phyloP scores from a whole-genome alignment of 2,888 invertebrate genomes.

The Anoplius nigerrimus region DNA sequence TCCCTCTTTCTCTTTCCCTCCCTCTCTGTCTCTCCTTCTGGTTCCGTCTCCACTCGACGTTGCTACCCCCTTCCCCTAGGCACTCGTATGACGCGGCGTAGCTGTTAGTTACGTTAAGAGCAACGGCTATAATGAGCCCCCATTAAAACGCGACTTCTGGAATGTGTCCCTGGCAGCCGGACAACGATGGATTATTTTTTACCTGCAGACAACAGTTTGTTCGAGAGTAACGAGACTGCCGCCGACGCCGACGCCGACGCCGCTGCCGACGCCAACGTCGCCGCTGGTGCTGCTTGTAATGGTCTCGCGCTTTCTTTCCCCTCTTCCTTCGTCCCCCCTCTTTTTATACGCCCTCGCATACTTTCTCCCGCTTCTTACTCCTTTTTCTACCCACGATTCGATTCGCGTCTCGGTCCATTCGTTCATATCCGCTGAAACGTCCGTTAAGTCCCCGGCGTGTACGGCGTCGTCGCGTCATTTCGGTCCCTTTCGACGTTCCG shows the following conservation, averaged over 20 bases:
- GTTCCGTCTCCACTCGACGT: background rate
- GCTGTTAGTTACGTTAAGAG: slow-evolving; percentile 58
- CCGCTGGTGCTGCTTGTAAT: too few species aligned
- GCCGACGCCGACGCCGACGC: too few species aligned
- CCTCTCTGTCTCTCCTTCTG: background rate
- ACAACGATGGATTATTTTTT: slow-evolving; percentile 58
- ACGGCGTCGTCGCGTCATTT: background rate
- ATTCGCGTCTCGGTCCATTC: background rate
- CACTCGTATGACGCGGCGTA: slow-evolving; percentile 41
- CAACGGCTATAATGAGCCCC: slow-evolving; percentile 66
- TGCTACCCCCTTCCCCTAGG: slow-evolving; percentile 4
- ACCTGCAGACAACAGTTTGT: slow-evolving; percentile 52
- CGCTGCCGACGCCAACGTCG: too few species aligned
- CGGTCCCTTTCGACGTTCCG: background rate
- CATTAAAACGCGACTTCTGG: slow-evolving; percentile 66
- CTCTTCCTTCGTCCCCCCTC: slow-evolving; percentile 26
- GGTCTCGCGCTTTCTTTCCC: slow-evolving; percentile 33
- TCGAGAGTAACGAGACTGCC: slow-evolving; percentile 49
- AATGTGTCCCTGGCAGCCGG: slow-evolving; percentile 64
- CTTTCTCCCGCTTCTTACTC: too few species aligned
- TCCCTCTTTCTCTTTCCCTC: background rate
- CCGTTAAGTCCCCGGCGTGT: background rate
- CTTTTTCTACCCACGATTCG: background rate
- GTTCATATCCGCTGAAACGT: slow-evolving; percentile 1
- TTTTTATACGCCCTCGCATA: slow-evolving; percentile 8